phyloP scores from a whole-genome alignment of 2,888 invertebrate genomes.

The Ditula angustiorana region DNA sequence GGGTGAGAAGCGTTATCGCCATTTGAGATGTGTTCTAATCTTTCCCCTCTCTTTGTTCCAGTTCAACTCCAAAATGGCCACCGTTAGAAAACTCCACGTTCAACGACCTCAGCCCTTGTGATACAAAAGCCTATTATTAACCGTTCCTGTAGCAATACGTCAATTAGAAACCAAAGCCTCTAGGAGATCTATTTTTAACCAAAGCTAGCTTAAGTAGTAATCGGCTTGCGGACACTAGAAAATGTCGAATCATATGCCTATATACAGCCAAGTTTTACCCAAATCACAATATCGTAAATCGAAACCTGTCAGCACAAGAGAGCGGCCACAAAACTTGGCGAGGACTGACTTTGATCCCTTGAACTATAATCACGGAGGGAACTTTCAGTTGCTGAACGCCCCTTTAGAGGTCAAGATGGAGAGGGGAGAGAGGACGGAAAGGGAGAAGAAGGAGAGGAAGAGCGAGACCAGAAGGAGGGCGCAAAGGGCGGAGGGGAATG shows the following conservation, averaged over 20 bases:
- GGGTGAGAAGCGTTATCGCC: too few species aligned
- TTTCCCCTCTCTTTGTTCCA: slow-evolving; percentile 24
- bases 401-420: slow-evolving; percentile 63
- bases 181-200: slow-evolving; percentile 59
- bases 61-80: slow-evolving; percentile 1
- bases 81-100: not conserved
- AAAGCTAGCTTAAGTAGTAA: slow-evolving; percentile 68
- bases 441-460: slow-evolving; percentile 60
- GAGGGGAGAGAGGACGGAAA: slow-evolving; percentile 56
- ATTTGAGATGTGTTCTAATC: too few species aligned
- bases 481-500: slow-evolving; percentile 59
- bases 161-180: slow-evolving; percentile 73
- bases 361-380: slow-evolving; percentile 86
- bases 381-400: slow-evolving; percentile 65
- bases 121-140: slow-evolving; percentile 1
- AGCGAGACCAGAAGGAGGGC: slow-evolving; percentile 55
- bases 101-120: slow-evolving; percentile 8
- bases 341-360: slow-evolving; percentile 88
- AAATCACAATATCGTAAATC: slow-evolving; percentile 73
- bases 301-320: slow-evolving; percentile 53
- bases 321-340: slow-evolving; percentile 55
- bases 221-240: not conserved
- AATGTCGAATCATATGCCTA: slow-evolving; percentile 82
- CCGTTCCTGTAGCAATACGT: slow-evolving; percentile 77
- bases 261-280: slow-evolving; percentile 81